Conservation (phyloP, 2,113 vertebrate genomes). For the Phrynosoma blainvillii region DNA sequence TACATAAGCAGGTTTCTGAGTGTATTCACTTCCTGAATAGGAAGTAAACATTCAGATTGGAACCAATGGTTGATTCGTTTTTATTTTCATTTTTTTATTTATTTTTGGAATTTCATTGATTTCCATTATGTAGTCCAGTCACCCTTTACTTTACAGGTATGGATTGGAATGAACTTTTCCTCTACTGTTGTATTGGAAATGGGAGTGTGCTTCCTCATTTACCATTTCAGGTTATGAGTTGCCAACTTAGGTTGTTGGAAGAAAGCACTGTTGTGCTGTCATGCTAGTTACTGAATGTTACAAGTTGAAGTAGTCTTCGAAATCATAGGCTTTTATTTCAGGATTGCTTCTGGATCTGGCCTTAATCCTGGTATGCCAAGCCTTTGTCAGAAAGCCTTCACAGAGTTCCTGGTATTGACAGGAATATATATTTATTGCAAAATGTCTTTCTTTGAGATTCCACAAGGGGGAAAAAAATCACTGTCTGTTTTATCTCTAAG, state of each 20-base stretch:
- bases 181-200: not conserved
- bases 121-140: constrained; percentile 29
- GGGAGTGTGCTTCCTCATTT: not conserved
- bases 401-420: too few species aligned
- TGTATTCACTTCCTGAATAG: not conserved
- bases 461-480: not conserved
- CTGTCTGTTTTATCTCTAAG: not conserved
- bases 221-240: not conserved
- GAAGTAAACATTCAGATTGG: not conserved
- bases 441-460: not conserved
- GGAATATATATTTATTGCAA: too few species aligned
- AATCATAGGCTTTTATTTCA: too few species aligned
- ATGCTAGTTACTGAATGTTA: too few species aligned
- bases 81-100: not conserved
- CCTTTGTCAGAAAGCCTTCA: too few species aligned
- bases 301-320: too few species aligned
- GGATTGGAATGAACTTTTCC: not conserved
- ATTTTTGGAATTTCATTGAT: constrained; percentile 30
- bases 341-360: too few species aligned
- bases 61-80: not conserved
- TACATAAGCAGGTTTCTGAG: not conserved
- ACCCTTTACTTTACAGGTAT: not conserved
- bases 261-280: not conserved
- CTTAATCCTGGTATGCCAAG: too few species aligned
- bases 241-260: not conserved